These are phyloP conservation scores for Crambe crambe DNA, from an alignment of 37 sponge, comb jelly and placozoan genomes.

Conservation along the genomic window DNA sequence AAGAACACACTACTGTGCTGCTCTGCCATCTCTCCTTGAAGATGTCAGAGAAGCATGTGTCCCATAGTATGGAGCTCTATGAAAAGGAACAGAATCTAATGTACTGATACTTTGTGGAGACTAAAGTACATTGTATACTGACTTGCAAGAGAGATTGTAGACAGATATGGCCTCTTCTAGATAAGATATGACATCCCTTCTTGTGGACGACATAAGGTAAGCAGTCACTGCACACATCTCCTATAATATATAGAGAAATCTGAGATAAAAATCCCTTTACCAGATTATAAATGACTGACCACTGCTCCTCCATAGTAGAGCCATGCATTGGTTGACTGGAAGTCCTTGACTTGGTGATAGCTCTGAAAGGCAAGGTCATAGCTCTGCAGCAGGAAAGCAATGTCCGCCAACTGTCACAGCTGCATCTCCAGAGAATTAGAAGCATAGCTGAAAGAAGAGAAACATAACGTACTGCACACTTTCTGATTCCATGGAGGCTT, in stretches of 20 bases:
- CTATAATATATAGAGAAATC: conserved; percentile 26
- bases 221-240: conserved; percentile 91
- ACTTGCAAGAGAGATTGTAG: conserved; percentile 83
- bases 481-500: too few relatives aligned
- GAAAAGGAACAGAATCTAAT: too few relatives aligned
- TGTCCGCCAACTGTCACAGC: too few relatives aligned
- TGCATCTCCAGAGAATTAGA: too few relatives aligned
- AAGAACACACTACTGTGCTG: conserved; percentile 52
- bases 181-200: conserved; percentile 74
- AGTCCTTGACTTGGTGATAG: conserved; percentile 90
- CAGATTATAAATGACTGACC: conserved; percentile 48
- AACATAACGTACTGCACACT: too few relatives aligned
- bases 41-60: conserved; percentile 66
- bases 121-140: conserved; percentile 8
- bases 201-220: conserved; percentile 70
- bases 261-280: not conserved
- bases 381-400: too few relatives aligned
- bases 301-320: conserved; percentile 85
- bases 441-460: too few relatives aligned
- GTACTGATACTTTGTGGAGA: too few relatives aligned
- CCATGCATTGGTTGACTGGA: conserved; percentile 81
- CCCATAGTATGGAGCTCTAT: conserved; percentile 70
- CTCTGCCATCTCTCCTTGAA: conserved; percentile 73
- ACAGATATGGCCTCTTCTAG: conserved; percentile 84
- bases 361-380: too few relatives aligned